These are phyloP conservation scores for Lagopus muta DNA, from an alignment of 2,113 vertebrate species.

Conservation along the genomic window DNA sequence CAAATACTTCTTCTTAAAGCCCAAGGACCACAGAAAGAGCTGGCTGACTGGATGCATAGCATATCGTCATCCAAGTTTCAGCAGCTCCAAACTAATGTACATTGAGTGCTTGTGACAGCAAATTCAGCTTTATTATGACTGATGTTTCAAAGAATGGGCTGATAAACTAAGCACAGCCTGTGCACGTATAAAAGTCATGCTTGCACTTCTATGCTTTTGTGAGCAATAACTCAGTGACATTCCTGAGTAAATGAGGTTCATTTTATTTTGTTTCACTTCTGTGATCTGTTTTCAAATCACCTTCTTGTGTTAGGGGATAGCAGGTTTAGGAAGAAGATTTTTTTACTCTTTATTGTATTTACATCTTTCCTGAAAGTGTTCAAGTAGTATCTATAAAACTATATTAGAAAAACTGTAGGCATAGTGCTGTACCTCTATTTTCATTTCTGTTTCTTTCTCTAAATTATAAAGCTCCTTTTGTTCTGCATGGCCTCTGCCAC, in stretches of 20 bases:
- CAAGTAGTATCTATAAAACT: neutral
- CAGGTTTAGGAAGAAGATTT: neutral
- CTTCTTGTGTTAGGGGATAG: neutral
- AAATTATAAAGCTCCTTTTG: neutral
- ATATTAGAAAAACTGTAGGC: neutral
- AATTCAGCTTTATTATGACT: neutral
- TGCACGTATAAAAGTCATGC: neutral
- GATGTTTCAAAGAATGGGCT: neutral
- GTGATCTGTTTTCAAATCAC: neutral
- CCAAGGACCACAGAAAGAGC: neutral
- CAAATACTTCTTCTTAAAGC: neutral
- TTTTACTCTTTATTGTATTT: neutral
- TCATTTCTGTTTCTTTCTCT: neutral
- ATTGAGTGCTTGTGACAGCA: neutral
- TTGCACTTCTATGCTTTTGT: neutral
- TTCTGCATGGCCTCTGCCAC: neutral
- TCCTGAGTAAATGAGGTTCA: neutral
- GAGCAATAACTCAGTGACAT: neutral
- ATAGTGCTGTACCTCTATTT: neutral
- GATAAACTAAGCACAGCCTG: neutral
- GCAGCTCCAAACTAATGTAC: neutral
- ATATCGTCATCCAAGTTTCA: neutral
- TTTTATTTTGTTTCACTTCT: neutral
- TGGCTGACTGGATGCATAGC: neutral
- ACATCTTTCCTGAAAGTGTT: neutral